These are phyloP conservation scores for Macquaria ambigua DNA, from an alignment of 2,113 vertebrate species.

Conservation along the genomic window DNA sequence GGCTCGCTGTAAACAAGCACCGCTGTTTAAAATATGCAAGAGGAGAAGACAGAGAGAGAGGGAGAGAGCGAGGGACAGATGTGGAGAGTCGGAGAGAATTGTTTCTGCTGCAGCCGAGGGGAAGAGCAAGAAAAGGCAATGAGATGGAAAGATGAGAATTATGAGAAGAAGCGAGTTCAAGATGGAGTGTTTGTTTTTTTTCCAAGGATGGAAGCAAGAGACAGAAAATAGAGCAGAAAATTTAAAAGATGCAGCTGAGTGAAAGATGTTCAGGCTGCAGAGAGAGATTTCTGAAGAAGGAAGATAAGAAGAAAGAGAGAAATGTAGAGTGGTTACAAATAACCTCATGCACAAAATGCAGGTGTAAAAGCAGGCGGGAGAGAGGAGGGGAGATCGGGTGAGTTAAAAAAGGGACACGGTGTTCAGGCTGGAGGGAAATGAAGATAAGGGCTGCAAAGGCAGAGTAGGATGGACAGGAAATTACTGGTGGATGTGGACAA, in stretches of 20 bases:
- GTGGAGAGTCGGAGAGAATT: slow-evolving; percentile 15
- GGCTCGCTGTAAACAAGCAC: not conserved
- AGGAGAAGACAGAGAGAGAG: not conserved
- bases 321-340: not conserved
- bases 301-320: slow-evolving; percentile 11
- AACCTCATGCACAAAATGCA: not conserved
- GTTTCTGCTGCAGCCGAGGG: slow-evolving; percentile 27
- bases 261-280: slow-evolving; percentile 11
- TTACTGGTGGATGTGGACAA: not conserved
- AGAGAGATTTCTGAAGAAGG: slow-evolving; percentile 3
- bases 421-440: slow-evolving; percentile 3
- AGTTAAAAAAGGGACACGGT: not conserved
- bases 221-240: slow-evolving; percentile 53
- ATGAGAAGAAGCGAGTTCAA: slow-evolving; percentile 21
- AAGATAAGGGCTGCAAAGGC: not conserved
- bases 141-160: slow-evolving; percentile 27
- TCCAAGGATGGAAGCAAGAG: not conserved
- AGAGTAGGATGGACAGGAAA: not conserved
- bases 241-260: slow-evolving; percentile 2
- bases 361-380: not conserved
- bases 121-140: not conserved
- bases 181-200: slow-evolving; percentile 3
- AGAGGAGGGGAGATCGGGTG: not conserved
- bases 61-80: slow-evolving; percentile 15
- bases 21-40: slow-evolving; percentile 23